Percentiles rank a stretch among this genome's conserved stretches.
These are phyloP conservation scores for Orthosia cruda DNA, from an alignment of 2,888 invertebrate genomes.

Conservation along the genomic window DNA sequence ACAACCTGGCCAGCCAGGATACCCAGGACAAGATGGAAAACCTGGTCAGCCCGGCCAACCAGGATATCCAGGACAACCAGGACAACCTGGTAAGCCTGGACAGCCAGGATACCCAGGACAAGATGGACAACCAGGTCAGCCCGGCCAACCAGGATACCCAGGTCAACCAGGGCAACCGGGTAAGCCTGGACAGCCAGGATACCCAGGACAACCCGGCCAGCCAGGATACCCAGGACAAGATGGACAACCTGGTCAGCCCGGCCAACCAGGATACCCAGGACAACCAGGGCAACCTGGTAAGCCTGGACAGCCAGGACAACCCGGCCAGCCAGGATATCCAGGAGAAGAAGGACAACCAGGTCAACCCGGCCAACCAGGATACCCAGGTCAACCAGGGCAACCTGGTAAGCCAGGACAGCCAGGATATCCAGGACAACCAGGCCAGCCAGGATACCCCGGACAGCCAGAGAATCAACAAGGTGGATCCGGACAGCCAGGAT, in stretches of 20 bases:
- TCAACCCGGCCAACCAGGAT: conserved; percentile 65
- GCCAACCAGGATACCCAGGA: conserved; percentile 16
- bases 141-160: conserved; percentile 76
- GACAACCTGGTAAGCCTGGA: not conserved
- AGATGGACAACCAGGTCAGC: conserved; percentile 67
- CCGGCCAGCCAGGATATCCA: conserved; percentile 71
- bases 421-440: conserved; percentile 18
- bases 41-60: conserved; percentile 28
- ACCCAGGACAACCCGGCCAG: conserved; percentile 20
- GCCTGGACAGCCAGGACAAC: conserved; percentile 59
- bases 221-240: conserved; percentile 13
- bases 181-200: conserved; percentile 66
- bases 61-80: conserved; percentile 1
- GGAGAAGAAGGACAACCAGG: conserved; percentile 33
- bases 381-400: conserved; percentile 19
- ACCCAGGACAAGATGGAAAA: conserved; percentile 11
- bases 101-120: conserved; percentile 26
- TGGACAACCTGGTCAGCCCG: conserved; percentile 16
- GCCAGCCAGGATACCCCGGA: conserved; percentile 50
- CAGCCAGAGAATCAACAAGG: conserved; percentile 69
- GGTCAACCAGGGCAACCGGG: conserved; percentile 86
- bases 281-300: conserved; percentile 54
- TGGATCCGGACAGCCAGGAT: conserved; percentile 19
- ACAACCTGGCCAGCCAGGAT: conserved; percentile 1
- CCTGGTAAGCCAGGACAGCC: conserved; percentile 15